phyloP scores from a whole-genome alignment of 2,113 vertebrate species.

The Tichodroma muraria region DNA sequence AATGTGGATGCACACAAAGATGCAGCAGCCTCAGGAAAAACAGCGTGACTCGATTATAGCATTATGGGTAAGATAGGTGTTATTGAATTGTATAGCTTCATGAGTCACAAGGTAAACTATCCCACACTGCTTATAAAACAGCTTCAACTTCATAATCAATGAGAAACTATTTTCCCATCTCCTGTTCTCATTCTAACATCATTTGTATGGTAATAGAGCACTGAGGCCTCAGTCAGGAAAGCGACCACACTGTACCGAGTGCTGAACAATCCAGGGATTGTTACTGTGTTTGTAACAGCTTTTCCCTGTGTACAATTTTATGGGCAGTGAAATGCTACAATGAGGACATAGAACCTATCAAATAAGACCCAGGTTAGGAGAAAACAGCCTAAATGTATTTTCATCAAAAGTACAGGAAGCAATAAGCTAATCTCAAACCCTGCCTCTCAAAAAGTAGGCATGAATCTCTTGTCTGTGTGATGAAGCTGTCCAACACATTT shows the following conservation, averaged over 20 bases:
- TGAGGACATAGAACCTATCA: neutral
- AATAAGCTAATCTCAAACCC: neutral
- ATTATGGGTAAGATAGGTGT: neutral
- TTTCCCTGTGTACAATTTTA: neutral
- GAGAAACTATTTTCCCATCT: neutral
- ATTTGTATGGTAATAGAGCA: neutral
- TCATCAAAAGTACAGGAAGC: neutral
- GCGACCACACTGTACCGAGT: neutral
- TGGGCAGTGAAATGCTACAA: neutral
- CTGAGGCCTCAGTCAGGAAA: neutral
- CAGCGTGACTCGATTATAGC: accelerated
- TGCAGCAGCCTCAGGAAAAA: neutral
- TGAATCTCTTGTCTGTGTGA: neutral
- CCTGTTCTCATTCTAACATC: neutral
- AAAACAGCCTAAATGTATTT: neutral
- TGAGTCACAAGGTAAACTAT: neutral
- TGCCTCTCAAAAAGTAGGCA: neutral
- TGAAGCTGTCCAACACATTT: neutral
- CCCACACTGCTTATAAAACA: neutral
- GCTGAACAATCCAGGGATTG: neutral
- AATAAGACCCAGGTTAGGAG: neutral
- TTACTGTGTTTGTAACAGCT: neutral
- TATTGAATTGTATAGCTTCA: neutral
- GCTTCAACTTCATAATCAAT: neutral
- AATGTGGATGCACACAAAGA: neutral